phyloP scores from a whole-genome alignment of 2,113 vertebrate genomes.

The Beaufortia kweichowensis region DNA sequence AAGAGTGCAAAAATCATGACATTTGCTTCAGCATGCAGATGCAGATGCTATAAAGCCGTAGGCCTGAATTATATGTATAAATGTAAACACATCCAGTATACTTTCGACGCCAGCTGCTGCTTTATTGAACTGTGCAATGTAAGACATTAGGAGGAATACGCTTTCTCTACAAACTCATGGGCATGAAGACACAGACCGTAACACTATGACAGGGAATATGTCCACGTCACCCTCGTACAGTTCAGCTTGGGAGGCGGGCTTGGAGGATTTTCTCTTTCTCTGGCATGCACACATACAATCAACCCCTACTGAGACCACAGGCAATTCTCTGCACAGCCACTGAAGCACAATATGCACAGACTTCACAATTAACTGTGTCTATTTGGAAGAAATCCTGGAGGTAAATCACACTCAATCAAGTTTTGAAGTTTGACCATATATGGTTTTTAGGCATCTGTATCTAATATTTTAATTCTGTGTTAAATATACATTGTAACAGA shows the following conservation, averaged over 20 bases:
- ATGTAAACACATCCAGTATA: too few relatives aligned
- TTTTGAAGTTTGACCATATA: background rate
- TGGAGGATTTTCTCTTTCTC: background rate
- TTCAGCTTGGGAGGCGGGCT: background rate
- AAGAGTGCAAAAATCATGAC: too few relatives aligned
- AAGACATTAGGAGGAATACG: background rate
- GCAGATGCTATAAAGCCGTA: too few relatives aligned
- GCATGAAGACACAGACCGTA: background rate
- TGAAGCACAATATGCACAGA: background rate
- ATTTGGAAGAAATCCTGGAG: background rate
- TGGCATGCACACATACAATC: background rate
- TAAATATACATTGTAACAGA: background rate
- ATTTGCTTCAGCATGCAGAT: too few relatives aligned
- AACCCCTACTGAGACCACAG: background rate
- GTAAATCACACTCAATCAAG: background rate
- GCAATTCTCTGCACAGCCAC: background rate
- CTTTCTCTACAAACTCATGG: constrained; percentile 8
- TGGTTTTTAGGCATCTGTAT: too few relatives aligned
- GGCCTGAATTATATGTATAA: too few relatives aligned
- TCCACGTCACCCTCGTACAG: background rate
- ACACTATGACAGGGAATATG: background rate
- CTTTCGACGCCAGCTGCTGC: background rate
- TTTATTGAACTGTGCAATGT: constrained; percentile 6
- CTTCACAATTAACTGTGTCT: background rate
- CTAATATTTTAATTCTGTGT: background rate